Conservation (phyloP, 2,888 invertebrate genomes). For the Thereva nobilitata region DNA sequence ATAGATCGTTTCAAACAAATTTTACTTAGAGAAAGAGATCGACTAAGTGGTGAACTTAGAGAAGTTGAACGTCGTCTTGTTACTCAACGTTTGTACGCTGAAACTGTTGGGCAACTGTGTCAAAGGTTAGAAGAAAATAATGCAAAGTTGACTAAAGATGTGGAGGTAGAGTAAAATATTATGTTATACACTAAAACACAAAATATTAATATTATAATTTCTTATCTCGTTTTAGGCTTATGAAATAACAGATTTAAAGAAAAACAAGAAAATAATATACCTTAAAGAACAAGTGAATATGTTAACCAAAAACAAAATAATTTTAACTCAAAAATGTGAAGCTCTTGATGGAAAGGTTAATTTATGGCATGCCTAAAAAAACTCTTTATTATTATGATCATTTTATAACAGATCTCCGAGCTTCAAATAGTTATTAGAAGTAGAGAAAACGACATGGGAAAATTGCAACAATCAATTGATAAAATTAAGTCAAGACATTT, state of each 20-base stretch:
- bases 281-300: no score
- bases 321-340: no score
- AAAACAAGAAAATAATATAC: no score
- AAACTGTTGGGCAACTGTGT: conserved; percentile 50
- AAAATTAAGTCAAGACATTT: not conserved
- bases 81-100: conserved; percentile 49
- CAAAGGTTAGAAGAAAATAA: conserved; percentile 48
- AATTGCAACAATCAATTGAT: not conserved
- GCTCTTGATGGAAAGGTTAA: no score
- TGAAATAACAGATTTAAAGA: no score
- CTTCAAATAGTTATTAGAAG: not conserved
- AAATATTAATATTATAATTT: conserved; percentile 48
- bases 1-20: conserved; percentile 52
- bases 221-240: no score
- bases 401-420: conserved; percentile 4
- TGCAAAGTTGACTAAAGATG: conserved; percentile 5
- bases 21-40: conserved; percentile 53
- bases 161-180: no score
- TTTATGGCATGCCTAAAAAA: conserved; percentile 28
- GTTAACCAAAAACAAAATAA: no score
- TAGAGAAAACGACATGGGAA: conserved; percentile 4
- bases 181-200: no score
- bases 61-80: conserved; percentile 52
- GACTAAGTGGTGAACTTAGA: conserved; percentile 50
- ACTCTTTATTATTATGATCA: no score